Evolutionary conservation across 2,113 vertebrate genomes (phyloP).

Genomic region (Stigmatopora argus): DNA sequence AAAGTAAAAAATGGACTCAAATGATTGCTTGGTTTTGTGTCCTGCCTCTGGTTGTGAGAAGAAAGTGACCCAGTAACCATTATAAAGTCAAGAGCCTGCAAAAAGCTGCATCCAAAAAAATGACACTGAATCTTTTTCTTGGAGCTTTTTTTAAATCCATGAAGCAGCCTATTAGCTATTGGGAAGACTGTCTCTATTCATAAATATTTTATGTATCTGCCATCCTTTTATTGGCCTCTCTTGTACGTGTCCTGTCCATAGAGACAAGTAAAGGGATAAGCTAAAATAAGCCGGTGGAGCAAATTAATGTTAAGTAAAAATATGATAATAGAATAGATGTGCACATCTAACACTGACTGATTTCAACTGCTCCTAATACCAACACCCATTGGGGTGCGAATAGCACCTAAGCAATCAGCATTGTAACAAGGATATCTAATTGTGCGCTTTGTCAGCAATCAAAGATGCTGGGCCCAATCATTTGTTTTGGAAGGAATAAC

Average conservation of each 20-base stretch:
- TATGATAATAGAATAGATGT: conserved; percentile 1
- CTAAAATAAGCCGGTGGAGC: conserved; percentile 4
- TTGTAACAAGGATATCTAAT: conserved; percentile 43
- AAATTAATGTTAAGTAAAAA: neutral
- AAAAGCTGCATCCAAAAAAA: conserved; percentile 17
- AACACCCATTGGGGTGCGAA: conserved; percentile 30
- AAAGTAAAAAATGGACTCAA: conserved; percentile 34
- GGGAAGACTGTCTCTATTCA: neutral
- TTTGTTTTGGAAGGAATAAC: conserved; percentile 51
- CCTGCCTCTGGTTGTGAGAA: conserved; percentile 13
- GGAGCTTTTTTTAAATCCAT: neutral
- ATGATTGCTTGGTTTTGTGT: conserved; percentile 17
- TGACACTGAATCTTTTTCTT: neutral
- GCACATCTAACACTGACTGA: too few species aligned
- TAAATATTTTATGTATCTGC: conserved; percentile 15
- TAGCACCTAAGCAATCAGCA: conserved; percentile 45
- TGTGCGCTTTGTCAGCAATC: conserved; percentile 52
- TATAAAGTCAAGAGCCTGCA: conserved; percentile 8
- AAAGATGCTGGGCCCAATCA: conserved; percentile 35
- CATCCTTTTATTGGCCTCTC: conserved; percentile 5
- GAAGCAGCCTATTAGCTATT: conserved; percentile 21
- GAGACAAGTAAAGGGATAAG: conserved; percentile 12
- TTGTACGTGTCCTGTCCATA: neutral
- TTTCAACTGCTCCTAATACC: conserved; percentile 19
- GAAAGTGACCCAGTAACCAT: conserved; percentile 21